Conservation (phyloP, 2,888 invertebrate species). For the Dasypogon diadema region DNA sequence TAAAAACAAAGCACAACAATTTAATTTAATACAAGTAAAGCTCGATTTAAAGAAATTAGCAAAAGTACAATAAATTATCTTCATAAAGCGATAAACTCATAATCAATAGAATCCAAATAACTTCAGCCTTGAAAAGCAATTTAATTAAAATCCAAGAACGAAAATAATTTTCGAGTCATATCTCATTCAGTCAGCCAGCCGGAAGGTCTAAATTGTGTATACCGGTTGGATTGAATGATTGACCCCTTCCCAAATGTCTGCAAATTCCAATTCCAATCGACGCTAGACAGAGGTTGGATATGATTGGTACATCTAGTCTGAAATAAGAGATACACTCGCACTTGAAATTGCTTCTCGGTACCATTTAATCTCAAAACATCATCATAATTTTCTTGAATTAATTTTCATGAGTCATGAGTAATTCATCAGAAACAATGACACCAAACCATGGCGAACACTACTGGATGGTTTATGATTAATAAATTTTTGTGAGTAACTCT, state of each 20-base stretch:
- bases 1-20: too few relatives aligned
- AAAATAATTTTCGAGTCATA: conserved; percentile 31
- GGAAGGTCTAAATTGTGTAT: conserved; percentile 22
- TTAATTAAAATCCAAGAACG: conserved; percentile 12
- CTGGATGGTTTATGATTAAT: conserved; percentile 14
- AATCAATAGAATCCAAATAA: neutral
- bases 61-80: too few relatives aligned
- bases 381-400: too few relatives aligned
- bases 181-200: conserved; percentile 25
- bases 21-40: too few relatives aligned
- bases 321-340: neutral
- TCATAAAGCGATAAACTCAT: too few relatives aligned
- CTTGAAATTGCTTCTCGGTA: conserved; percentile 8
- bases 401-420: conserved; percentile 12
- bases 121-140: conserved; percentile 28
- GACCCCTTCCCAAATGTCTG: neutral
- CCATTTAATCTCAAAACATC: neutral
- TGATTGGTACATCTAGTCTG: neutral
- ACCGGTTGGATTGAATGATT: conserved; percentile 25
- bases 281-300: neutral
- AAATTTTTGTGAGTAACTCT: conserved; percentile 3
- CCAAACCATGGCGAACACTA: neutral
- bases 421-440: conserved; percentile 31
- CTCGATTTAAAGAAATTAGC: too few relatives aligned
- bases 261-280: conserved; percentile 7